Percentiles rank a stretch among this genome's conserved stretches.
Evolutionary conservation across 2,113 vertebrate species (phyloP).

Genomic region (Monarcha castaneiventris): DNA sequence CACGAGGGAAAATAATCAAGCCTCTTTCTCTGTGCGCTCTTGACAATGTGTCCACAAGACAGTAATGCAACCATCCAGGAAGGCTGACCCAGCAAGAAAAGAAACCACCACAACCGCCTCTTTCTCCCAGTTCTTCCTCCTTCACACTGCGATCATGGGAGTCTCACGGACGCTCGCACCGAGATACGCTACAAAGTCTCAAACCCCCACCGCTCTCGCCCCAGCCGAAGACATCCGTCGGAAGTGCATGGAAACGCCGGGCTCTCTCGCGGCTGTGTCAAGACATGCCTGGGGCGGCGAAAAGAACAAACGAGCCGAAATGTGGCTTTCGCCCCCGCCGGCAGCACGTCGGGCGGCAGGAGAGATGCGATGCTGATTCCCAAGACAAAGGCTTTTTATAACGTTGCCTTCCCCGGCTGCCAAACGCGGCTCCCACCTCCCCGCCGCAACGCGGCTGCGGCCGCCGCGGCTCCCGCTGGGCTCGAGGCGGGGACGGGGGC

Average conservation of each 20-base stretch:
- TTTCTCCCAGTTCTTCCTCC: conserved; percentile 37
- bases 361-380: conserved; percentile 38
- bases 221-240: conserved; percentile 36
- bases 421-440: conserved; percentile 62
- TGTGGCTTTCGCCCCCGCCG: conserved; percentile 28
- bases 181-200: not conserved
- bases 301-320: not conserved
- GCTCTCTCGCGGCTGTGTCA: conserved; percentile 28
- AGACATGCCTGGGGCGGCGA: conserved; percentile 64
- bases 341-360: conserved; percentile 28
- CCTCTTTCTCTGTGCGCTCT: not conserved
- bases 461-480: conserved; percentile 5
- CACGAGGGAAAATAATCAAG: not conserved
- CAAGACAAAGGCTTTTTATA: conserved; percentile 69
- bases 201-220: not conserved
- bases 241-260: not conserved
- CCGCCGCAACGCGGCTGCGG: conserved; percentile 11
- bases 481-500: not conserved
- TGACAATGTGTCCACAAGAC: not conserved
- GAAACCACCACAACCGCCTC: not conserved
- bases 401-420: conserved; percentile 31
- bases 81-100: conserved; percentile 35
- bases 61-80: conserved; percentile 31
- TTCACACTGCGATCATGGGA: conserved; percentile 34
- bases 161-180: not conserved